Evolutionary conservation across 2,888 invertebrate species (phyloP), one percentile per base, ranked within the genome.

Genomic region (Hypsopygia costalis): DNA sequence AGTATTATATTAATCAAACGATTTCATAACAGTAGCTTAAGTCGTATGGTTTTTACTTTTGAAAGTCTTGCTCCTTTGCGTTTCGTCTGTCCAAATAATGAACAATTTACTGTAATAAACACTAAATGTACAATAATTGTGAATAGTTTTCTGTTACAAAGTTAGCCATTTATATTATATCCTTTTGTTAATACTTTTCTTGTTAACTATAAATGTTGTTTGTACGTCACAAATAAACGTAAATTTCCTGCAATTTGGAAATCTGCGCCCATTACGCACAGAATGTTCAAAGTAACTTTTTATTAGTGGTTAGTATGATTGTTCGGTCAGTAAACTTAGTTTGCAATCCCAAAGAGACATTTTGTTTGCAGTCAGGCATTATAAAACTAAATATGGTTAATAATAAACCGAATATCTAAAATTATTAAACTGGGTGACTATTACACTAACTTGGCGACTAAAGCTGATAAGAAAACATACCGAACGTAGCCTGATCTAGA

Each of bases 281-380:
- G 3, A 25, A 25, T 25, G 25, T 25, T 16, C 6, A 25, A 7
- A 25, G 8, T 25, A n/a, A 4, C 4, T 16, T 16, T 16, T n/a
- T n/a, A n/a, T n/a, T n/a, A n/a, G n/a, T n/a, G n/a, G 16, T 16
- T 16, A 16, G 16, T 4, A 16, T 16, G 16, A 16, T 16, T 63
- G 70, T 65, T 68, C 57, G 79, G 81, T 81, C 79, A 81, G 82
- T 81, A 60, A 59, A 58, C 53, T 58, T 73, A 61, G 59, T 62
- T 59, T 58, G 57, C 55, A 55, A 57, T 58, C 63, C 77, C 79
- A 78, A 80, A 79, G 78, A 78, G 44, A 52, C 55, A 45, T 29
- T 39, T 36, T 40, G 12, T 36, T 43, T 52, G 60, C 52, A 61
- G 58, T 63, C 62, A 57, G 51, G 57, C 60, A 55, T 58, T 57